phyloP scores from a whole-genome alignment of 2,888 invertebrate genomes.

The Hypsopygia costalis region DNA sequence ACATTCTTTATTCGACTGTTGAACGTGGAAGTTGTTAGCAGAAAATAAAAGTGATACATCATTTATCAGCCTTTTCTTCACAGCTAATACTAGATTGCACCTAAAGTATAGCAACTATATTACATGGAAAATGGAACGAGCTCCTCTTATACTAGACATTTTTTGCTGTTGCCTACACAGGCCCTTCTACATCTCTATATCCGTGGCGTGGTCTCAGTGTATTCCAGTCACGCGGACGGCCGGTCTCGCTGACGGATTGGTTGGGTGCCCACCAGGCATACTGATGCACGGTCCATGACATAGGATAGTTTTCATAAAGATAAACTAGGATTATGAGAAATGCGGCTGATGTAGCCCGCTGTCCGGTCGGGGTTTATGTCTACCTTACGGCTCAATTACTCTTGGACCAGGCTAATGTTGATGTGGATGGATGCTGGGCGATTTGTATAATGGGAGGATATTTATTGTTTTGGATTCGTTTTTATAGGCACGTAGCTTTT shows the following conservation, averaged over 20 bases:
- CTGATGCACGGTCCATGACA: constrained; percentile 32
- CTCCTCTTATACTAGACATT: no score
- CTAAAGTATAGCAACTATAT: no score
- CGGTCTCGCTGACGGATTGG: constrained; percentile 57
- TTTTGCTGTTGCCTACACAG: no score
- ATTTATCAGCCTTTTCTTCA: no score
- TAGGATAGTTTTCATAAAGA: constrained; percentile 62
- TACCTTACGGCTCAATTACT: constrained; percentile 2
- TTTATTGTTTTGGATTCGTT: no score
- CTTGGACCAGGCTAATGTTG: constrained; percentile 6
- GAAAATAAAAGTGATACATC: no score
- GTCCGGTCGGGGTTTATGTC: background rate
- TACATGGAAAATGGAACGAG: no score
- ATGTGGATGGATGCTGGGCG: background rate
- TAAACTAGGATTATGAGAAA: constrained; percentile 59
- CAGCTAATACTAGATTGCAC: no score
- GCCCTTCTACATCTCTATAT: constrained; percentile 17
- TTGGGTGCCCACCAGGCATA: constrained; percentile 41
- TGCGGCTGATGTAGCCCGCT: constrained; percentile 19
- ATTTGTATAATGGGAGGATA: background rate
- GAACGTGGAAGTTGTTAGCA: no score
- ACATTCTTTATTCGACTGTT: no score
- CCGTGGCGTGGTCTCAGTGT: constrained; percentile 7
- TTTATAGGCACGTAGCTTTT: no score
- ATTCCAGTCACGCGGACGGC: constrained; percentile 44